Conservation (phyloP, 2,113 vertebrate genomes). For the Seriola quinqueradiata region DNA sequence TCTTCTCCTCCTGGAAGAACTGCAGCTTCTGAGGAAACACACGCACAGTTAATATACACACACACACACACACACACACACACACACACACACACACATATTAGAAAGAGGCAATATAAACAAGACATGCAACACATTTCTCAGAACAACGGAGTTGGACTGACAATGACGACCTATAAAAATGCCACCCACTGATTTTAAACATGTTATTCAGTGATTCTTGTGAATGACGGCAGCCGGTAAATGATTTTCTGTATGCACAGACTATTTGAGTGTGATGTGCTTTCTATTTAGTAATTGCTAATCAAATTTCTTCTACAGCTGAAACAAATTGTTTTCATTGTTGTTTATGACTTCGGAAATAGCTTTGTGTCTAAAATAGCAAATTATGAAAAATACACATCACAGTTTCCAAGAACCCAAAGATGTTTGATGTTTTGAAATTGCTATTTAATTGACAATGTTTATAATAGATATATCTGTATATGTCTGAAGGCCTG, state of each 20-base stretch:
- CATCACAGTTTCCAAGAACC: background rate
- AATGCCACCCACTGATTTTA: too few relatives aligned
- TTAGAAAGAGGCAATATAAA: background rate
- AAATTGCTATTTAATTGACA: background rate
- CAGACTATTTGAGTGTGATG: background rate
- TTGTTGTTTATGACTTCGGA: background rate
- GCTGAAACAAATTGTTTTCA: background rate
- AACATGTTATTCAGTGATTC: too few relatives aligned
- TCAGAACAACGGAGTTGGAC: background rate
- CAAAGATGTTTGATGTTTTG: background rate
- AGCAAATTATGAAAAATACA: too few relatives aligned
- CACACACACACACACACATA: background rate
- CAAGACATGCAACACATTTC: background rate
- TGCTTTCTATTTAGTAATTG: background rate
- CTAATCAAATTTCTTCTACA: background rate
- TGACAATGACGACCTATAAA: too few relatives aligned
- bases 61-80: background rate
- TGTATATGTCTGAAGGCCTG: too few relatives aligned
- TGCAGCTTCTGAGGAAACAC: constrained; percentile 71
- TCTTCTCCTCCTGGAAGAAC: constrained; percentile 78
- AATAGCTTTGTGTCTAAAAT: background rate
- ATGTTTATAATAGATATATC: background rate
- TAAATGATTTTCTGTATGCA: too few relatives aligned
- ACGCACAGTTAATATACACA: constrained; percentile 15
- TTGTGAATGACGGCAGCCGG: too few relatives aligned